phyloP scores from a whole-genome alignment of 2,113 vertebrate genomes.

The Neolamprologus longior region DNA sequence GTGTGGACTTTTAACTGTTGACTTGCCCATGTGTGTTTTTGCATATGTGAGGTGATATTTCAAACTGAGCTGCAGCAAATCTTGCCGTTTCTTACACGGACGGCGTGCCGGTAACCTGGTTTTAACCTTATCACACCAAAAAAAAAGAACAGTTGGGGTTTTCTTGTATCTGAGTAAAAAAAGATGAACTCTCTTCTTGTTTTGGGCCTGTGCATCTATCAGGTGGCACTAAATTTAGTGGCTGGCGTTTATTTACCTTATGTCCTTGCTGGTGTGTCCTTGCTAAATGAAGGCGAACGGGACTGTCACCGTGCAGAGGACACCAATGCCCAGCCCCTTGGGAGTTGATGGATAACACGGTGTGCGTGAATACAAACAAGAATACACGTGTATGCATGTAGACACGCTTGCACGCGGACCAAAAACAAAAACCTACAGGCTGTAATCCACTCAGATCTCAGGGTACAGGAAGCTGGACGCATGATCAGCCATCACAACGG shows the following conservation, averaged over 20 bases:
- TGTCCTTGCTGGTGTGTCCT: slow-evolving; percentile 70
- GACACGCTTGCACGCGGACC: not conserved
- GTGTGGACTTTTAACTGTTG: slow-evolving; percentile 25
- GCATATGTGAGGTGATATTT: not conserved
- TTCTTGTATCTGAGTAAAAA: not conserved
- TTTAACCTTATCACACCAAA: not conserved
- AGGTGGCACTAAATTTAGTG: slow-evolving; percentile 64
- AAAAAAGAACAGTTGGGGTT: not conserved
- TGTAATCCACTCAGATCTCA: slow-evolving; percentile 38
- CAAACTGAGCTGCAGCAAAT: not conserved
- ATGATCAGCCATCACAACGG: slow-evolving; percentile 34
- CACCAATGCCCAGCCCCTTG: slow-evolving; percentile 26
- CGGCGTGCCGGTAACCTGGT: not conserved
- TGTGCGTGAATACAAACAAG: not conserved
- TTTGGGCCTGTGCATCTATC: slow-evolving; percentile 27
- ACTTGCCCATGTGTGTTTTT: slow-evolving; percentile 6
- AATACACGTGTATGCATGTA: not conserved
- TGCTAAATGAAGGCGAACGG: slow-evolving; percentile 63
- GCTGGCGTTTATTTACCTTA: slow-evolving; percentile 62
- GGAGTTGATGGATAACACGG: slow-evolving; percentile 38
- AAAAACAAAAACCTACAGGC: not conserved
- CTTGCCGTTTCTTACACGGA: not conserved
- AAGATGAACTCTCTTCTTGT: slow-evolving; percentile 23
- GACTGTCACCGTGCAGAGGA: slow-evolving; percentile 52
- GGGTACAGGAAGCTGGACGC: slow-evolving; percentile 36